Evolutionary conservation across 1,140 invertebrate genomes (phyloP), one percentile per base, ranked within the genome.

Genomic region (Fopius arisanus): DNA sequence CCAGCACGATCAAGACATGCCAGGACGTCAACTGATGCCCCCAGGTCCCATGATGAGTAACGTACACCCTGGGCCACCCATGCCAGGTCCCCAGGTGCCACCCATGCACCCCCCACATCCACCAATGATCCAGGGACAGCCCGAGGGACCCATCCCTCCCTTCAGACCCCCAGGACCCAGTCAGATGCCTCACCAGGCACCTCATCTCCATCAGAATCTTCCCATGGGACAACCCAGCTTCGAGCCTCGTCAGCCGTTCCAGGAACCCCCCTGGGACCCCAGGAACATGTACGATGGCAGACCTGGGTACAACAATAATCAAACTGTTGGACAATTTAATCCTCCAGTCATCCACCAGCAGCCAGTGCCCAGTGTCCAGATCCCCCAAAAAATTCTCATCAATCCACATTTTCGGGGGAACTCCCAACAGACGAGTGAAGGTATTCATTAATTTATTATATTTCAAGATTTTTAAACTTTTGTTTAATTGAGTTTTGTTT

Each of bases 381-480:
- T 87, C 67, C 82, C 85, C 67, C 81, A 81, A 71, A 89, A 89
- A 73, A 89, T 89, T 73, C 79, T 88, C 33, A 88, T 89, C 67
- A 89, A 89, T 79, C 88, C 88, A 31, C 88, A 89, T 74, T 88
- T 89, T 75, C 77, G 84, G 80, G 88, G 88, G 7, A 80, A 78
- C 21, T 81, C 83, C 28, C 86, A 83, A 68, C 77, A 83, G 1
- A 74, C 81, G 0, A 75, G 73, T 26, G 85, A 86, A 75, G 83
- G 86, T 87, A 48, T 48, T 48, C 33, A 37, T 37, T 37, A 37
- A 12, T n/a, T n/a, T n/a, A n/a, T n/a, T 6, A 37, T 6, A 37
- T 12, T 37, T 37, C 12, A 37, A 12, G n/a, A 43, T 3, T 6
- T 43, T 43, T 10, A 43, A 12, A 43, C 40, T 14, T 43, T 12